Percentiles rank a stretch among this genome's conserved stretches.
These are phyloP conservation scores for Falco columbarius DNA, from an alignment of 2,797 vertebrate species.

Conservation along the genomic window DNA sequence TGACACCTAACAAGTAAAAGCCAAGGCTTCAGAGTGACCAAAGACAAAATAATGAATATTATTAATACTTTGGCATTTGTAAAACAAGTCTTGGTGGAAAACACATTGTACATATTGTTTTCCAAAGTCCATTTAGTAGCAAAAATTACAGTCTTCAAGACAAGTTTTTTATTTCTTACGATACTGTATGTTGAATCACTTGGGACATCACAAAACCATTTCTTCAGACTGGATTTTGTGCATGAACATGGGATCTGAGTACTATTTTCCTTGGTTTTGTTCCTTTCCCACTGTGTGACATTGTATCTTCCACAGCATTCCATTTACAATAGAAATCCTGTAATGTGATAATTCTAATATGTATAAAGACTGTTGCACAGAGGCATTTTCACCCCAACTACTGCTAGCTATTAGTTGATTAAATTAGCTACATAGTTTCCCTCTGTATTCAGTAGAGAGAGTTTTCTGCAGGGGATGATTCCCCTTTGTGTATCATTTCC, in stretches of 20 bases:
- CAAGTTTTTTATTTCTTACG: not conserved
- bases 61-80: not conserved
- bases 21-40: not conserved
- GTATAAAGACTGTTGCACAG: not conserved
- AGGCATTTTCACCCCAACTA: not conserved
- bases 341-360: not conserved
- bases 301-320: slow-evolving; percentile 64
- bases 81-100: not conserved
- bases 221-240: slow-evolving; percentile 16
- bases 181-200: not conserved
- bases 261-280: slow-evolving; percentile 40
- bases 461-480: not conserved
- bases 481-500: not conserved
- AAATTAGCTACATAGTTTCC: not conserved
- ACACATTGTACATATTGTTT: not conserved
- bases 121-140: not conserved
- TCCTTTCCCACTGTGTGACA: slow-evolving; percentile 55
- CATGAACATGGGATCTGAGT: slow-evolving; percentile 44
- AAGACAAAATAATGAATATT: not conserved
- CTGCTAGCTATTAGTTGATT: not conserved
- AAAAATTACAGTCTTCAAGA: not conserved
- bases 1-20: not conserved
- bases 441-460: not conserved
- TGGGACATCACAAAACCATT: slow-evolving; percentile 47
- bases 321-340: slow-evolving; percentile 35